Evolutionary conservation across 1,140 invertebrate species (phyloP), one percentile per base, ranked within the genome.

Genomic region (Piezodorus guildinii): DNA sequence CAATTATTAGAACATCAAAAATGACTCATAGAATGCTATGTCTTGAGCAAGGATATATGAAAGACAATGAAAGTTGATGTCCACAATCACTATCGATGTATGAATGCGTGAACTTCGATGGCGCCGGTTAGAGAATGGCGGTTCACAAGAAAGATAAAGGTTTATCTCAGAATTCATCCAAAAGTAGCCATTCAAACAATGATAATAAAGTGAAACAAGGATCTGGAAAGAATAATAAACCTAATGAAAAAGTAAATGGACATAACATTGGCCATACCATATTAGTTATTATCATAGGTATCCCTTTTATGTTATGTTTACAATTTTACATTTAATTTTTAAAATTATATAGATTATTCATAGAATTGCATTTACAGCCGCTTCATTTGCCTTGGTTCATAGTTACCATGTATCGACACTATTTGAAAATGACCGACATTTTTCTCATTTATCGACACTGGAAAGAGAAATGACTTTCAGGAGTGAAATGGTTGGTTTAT

Each of bases 381-480:
- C 71, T 49, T 69, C 66, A 10, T 68, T 72, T 65, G 74, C 72
- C n/a, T 60, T 71, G 49, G 65, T 82, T 14, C 82, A 84, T 71
- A 77, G 77, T 60, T 79, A 78, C 71, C 85, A 90, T 77, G 82
- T 89, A 2, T 81, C 82, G 19, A 80, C 78, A 16, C 74, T 91
- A 65, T 90, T 90, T 77, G 88, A 91, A 77, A 89, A 87, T 76
- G 83, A 87, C 70, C 76, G 81, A 10, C 85, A 88, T 73, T 92
- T 91, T 75, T 87, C 86, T n/a, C 85, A 90, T 74, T 74, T 92
- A 27, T 90, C 87, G 0, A 83, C 85, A 15, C 72, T 91, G 66
- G 89, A 92, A 70, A 77, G 88, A 69, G 88, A 91, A 75, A 85
- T 92, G 81, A 83, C 86, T 14, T 84, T 91, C 68, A 76, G 86